A percentile compares a stretch with the other conserved stretches of the same genome.
Evolutionary conservation across 1,140 invertebrate genomes (phyloP).

Genomic region (Asobara japonica): DNA sequence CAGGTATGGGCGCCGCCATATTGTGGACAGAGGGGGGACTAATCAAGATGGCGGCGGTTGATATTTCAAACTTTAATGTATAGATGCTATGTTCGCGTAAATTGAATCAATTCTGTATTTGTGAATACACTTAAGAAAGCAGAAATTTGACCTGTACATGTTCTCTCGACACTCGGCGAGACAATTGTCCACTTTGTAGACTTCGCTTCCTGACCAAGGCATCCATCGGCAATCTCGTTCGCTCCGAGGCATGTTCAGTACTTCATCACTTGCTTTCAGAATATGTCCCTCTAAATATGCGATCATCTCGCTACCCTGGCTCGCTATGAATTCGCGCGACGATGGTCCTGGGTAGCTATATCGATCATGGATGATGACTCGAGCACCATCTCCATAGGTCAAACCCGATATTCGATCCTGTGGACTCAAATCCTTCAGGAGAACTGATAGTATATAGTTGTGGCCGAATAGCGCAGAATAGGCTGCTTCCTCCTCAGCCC

Average conservation of each 20-base stretch:
- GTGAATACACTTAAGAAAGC: too few relatives aligned
- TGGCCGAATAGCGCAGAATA: neutral
- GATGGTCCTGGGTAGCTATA: constrained; percentile 37
- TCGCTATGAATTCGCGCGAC: constrained; percentile 38
- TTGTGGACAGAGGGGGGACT: too few relatives aligned
- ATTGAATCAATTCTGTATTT: too few relatives aligned
- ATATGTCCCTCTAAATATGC: constrained; percentile 32
- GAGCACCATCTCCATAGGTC: constrained; percentile 37
- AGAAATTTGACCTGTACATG: neutral
- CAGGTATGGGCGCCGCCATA: too few relatives aligned
- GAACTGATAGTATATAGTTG: neutral
- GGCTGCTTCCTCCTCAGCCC: too few relatives aligned
- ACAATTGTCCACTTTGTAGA: constrained; percentile 43
- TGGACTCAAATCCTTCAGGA: neutral
- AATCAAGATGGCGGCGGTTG: too few relatives aligned
- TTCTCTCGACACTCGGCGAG: constrained; percentile 37
- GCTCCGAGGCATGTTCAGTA: constrained; percentile 26
- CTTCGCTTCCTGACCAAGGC: neutral
- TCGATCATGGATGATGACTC: constrained; percentile 43
- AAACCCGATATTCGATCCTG: neutral
- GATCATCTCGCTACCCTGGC: constrained; percentile 36
- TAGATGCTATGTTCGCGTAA: too few relatives aligned
- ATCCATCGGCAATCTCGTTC: constrained; percentile 30
- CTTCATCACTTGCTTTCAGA: constrained; percentile 38
- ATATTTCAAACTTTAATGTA: too few relatives aligned